Percentiles rank a stretch among this genome's conserved stretches.
Evolutionary conservation across 2,888 invertebrate species (phyloP).

Genomic region (Nycteola revayana): DNA sequence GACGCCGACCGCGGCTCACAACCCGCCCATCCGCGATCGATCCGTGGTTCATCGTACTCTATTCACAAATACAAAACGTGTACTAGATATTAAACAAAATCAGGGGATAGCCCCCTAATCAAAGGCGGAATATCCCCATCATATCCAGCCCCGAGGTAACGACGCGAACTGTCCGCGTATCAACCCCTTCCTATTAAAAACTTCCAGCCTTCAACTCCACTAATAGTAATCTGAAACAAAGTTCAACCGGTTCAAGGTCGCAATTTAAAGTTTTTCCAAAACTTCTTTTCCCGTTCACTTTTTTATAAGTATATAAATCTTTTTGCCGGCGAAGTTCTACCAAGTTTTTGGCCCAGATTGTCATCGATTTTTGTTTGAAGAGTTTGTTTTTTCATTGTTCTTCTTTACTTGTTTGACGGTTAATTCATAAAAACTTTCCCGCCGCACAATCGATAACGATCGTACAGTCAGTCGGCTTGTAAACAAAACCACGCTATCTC

Average conservation of each 20-base stretch:
- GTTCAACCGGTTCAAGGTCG: slow-evolving; percentile 80
- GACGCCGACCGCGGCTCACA: slow-evolving; percentile 51
- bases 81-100: slow-evolving; percentile 45
- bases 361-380: slow-evolving; percentile 83
- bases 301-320: slow-evolving; percentile 82
- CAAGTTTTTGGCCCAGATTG: slow-evolving; percentile 82
- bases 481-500: slow-evolving; percentile 57
- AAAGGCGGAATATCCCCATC: slow-evolving; percentile 54
- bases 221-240: slow-evolving; percentile 81
- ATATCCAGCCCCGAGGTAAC: slow-evolving; percentile 51
- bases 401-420: slow-evolving; percentile 83
- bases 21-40: slow-evolving; percentile 58
- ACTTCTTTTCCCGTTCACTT: slow-evolving; percentile 78
- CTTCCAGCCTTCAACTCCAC: slow-evolving; percentile 67
- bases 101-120: slow-evolving; percentile 43
- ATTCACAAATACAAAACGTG: slow-evolving; percentile 47
- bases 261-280: slow-evolving; percentile 83
- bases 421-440: slow-evolving; percentile 81
- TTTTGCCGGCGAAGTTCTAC: slow-evolving; percentile 78
- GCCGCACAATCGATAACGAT: slow-evolving; percentile 73
- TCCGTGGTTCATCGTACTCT: slow-evolving; percentile 65
- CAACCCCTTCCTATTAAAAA: slow-evolving; percentile 72
- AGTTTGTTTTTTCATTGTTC: slow-evolving; percentile 83
- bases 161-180: slow-evolving; percentile 52
- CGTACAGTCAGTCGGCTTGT: slow-evolving; percentile 58